These are phyloP conservation scores for Zaprionus obscuricornis DNA, from an alignment of 2,888 invertebrate genomes.

Conservation along the genomic window DNA sequence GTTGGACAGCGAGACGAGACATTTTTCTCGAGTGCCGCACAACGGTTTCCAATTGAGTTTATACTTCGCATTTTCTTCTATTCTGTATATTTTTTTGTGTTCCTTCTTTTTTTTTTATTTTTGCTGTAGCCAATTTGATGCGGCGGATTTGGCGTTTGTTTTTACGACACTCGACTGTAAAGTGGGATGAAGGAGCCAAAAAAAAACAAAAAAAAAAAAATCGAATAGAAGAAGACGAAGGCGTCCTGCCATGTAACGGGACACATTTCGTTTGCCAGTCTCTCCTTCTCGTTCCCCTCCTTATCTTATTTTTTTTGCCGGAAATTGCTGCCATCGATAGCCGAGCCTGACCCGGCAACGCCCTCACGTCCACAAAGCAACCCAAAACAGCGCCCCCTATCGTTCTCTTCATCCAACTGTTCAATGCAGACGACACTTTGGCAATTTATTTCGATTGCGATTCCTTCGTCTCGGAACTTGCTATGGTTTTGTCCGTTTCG, in stretches of 20 bases:
- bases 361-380: conserved; percentile 26
- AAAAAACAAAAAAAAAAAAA: not conserved
- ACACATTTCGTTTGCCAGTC: conserved; percentile 43
- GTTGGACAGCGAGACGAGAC: too few relatives aligned
- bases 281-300: conserved; percentile 12
- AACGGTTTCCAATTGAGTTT: conserved; percentile 61
- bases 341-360: conserved; percentile 35
- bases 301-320: conserved; percentile 27
- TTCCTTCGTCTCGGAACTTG: conserved; percentile 46
- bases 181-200: not conserved
- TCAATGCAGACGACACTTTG: conserved; percentile 67
- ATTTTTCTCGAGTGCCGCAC: conserved; percentile 37
- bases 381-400: not conserved
- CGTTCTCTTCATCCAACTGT: conserved; percentile 12
- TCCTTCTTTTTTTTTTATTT: conserved; percentile 26
- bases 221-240: conserved; percentile 12
- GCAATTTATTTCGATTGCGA: conserved; percentile 73
- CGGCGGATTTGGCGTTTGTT: conserved; percentile 74
- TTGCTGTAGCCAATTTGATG: conserved; percentile 64
- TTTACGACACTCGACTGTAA: conserved; percentile 56
- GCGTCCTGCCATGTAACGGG: conserved; percentile 64
- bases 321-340: conserved; percentile 78
- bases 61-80: conserved; percentile 15
- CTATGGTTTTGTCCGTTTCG: conserved; percentile 36
- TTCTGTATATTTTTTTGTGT: conserved; percentile 5